phyloP scores from a whole-genome alignment of 2,113 vertebrate species.

The Microtus pennsylvanicus region DNA sequence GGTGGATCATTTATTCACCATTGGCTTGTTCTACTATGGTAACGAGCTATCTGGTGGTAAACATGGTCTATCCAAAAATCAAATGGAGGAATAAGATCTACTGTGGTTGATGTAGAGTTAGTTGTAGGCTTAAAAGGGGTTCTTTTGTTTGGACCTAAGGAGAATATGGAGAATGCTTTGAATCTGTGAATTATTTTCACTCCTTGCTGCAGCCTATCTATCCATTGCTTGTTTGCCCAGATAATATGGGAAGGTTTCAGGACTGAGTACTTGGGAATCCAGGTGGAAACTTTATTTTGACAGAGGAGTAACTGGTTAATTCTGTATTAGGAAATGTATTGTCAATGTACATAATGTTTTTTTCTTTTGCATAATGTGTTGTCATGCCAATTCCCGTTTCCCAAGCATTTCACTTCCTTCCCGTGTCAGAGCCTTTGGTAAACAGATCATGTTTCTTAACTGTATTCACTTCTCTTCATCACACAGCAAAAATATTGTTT shows the following conservation, averaged over 20 bases:
- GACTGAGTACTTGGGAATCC: constrained; percentile 19
- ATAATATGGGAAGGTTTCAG: background rate
- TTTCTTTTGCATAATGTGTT: constrained; percentile 25
- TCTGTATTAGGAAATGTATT: constrained; percentile 17
- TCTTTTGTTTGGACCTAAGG: background rate
- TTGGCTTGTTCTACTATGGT: constrained; percentile 5
- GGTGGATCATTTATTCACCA: background rate
- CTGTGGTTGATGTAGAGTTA: background rate
- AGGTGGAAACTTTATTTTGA: constrained; percentile 61
- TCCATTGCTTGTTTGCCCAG: background rate
- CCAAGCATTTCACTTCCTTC: constrained; percentile 32
- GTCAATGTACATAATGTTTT: background rate
- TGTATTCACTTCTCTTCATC: background rate
- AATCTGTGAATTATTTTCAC: background rate
- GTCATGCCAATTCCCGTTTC: constrained; percentile 46
- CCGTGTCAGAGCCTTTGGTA: constrained; percentile 7
- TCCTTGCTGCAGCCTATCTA: background rate
- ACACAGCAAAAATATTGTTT: constrained; percentile 56
- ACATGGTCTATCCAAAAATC: background rate
- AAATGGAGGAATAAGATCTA: background rate
- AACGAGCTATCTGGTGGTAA: background rate
- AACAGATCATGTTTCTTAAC: constrained; percentile 54
- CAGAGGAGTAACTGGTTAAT: constrained; percentile 59
- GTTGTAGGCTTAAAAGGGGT: background rate
- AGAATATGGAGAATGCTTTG: background rate